These are phyloP conservation scores for Hemithea aestivaria DNA, from an alignment of 2,888 invertebrate species.

Conservation along the genomic window DNA sequence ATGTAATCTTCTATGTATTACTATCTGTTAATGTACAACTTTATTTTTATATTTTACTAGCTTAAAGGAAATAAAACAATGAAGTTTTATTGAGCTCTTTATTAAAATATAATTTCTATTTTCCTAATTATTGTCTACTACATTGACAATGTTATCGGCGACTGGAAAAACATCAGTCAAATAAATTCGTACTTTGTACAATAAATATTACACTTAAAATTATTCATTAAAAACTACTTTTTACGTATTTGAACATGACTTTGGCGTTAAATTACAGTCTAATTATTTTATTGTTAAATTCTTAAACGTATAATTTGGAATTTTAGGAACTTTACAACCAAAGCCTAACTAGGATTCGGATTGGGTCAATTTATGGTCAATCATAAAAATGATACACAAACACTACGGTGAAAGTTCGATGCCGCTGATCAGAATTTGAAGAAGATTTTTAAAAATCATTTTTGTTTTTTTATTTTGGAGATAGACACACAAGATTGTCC, in stretches of 20 bases:
- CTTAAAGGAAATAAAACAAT: not conserved
- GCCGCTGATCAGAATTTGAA: no score
- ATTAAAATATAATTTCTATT: slow-evolving; percentile 32
- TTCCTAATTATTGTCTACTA: slow-evolving; percentile 30
- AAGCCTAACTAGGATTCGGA: slow-evolving; percentile 21
- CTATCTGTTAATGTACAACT: no score
- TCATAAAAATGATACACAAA: no score
- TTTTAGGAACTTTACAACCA: slow-evolving; percentile 45
- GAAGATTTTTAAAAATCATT: no score
- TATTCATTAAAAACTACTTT: slow-evolving; percentile 32
- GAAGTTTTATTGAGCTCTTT: slow-evolving; percentile 28
- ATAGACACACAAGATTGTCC: no score
- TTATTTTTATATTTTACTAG: no score
- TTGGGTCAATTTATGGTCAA: no score
- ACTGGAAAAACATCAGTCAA: slow-evolving; percentile 16
- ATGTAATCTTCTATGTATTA: no score
- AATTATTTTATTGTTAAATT: slow-evolving; percentile 23
- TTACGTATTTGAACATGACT: slow-evolving; percentile 38
- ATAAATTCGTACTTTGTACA: slow-evolving; percentile 59
- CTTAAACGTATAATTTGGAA: slow-evolving; percentile 33
- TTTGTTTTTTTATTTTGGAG: no score
- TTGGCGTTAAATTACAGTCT: slow-evolving; percentile 38
- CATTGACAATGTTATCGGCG: slow-evolving; percentile 27
- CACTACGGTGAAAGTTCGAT: no score
- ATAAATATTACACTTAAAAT: slow-evolving; percentile 52